Evolutionary conservation across 1,140 invertebrate species (phyloP), one percentile per base, ranked within the genome.

Genomic region (Drosophila serrata): DNA sequence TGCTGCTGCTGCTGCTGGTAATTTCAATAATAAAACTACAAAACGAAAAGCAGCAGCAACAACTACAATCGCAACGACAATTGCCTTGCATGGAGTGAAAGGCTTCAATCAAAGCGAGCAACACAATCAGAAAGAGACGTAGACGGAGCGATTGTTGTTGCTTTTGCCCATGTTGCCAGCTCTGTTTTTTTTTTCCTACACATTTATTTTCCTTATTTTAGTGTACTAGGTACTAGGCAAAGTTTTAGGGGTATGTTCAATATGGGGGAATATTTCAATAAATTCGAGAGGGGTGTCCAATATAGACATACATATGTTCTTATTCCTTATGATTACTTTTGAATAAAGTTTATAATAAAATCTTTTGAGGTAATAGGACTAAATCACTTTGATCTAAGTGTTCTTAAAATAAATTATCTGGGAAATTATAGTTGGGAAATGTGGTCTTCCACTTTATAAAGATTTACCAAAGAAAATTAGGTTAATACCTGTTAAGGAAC

Each of bases 61-160:
- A 79, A 65, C 81, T 49, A 74, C 81, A 84, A 77, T 79, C 72
- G 76, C 81, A 85, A 88, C 74, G 85, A 90, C 85, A 88, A 88
- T 88, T 91, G 82, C 87, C 87, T 91, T 88, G 87, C 88, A 91
- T 87, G 87, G 87, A 91, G 88, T 91, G 87, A 91, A 91, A 91
- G 87, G 87, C 87, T 91, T 91, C 87, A 91, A 91, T 91, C 87
- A 91, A 91, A 91, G 73, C 75, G 79, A 90, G 78, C 80, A 87
- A 79, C 86, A 90, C 79, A 90, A 90, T 91, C 87, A 90, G 67
- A 79, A 84, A 82, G 73, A 80, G 77, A 88, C 80, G 77, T 81
- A 90, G 76, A 78, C 85, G 77, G 74, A 78, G 85, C 85, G 82
- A 86, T 81, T 81, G 82, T 69, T 78, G 73, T 53, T 82, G 67